Evolutionary conservation across 2,888 invertebrate genomes (phyloP).

Genomic region (Mythimna albipuncta): DNA sequence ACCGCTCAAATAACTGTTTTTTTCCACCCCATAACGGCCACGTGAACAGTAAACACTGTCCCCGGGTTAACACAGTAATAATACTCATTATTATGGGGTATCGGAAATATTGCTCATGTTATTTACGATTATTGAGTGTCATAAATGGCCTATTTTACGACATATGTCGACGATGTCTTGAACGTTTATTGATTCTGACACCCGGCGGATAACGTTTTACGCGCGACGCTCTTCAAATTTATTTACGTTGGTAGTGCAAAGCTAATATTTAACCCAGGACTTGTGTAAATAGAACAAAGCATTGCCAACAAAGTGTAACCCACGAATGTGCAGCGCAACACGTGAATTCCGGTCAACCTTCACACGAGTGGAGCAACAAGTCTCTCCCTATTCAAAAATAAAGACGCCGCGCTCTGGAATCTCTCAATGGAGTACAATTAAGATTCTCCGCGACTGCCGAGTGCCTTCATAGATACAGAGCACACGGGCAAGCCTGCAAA

Average conservation of each 20-base stretch:
- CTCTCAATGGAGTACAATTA: slow-evolving; percentile 88
- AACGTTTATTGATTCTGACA: slow-evolving; percentile 67
- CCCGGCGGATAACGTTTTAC: slow-evolving; percentile 49
- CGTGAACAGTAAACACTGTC: slow-evolving; percentile 44
- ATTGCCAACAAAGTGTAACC: slow-evolving; percentile 72
- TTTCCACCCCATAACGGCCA: slow-evolving; percentile 11
- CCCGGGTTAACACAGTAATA: slow-evolving; percentile 52
- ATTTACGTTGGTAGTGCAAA: slow-evolving; percentile 31
- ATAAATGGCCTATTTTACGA: slow-evolving; percentile 74
- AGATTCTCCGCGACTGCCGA: slow-evolving; percentile 82
- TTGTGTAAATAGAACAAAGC: slow-evolving; percentile 71
- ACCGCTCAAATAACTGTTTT: slow-evolving; percentile 60
- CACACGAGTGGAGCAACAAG: slow-evolving; percentile 79
- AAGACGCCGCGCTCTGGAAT: slow-evolving; percentile 80
- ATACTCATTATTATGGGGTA: slow-evolving; percentile 64
- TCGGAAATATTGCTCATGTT: slow-evolving; percentile 66
- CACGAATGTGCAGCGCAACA: slow-evolving; percentile 65
- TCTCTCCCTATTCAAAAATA: slow-evolving; percentile 83
- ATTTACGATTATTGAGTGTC: slow-evolving; percentile 76
- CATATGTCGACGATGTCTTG: slow-evolving; percentile 66
- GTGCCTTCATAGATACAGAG: slow-evolving; percentile 80
- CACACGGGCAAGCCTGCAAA: slow-evolving; percentile 72
- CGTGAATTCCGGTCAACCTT: slow-evolving; percentile 75
- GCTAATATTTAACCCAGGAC: slow-evolving; percentile 42
- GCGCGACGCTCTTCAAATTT: slow-evolving; percentile 40